Evolutionary conservation across 2,888 invertebrate species (phyloP), one percentile per base, ranked within the genome.

Genomic region (Notodonta ziczac): DNA sequence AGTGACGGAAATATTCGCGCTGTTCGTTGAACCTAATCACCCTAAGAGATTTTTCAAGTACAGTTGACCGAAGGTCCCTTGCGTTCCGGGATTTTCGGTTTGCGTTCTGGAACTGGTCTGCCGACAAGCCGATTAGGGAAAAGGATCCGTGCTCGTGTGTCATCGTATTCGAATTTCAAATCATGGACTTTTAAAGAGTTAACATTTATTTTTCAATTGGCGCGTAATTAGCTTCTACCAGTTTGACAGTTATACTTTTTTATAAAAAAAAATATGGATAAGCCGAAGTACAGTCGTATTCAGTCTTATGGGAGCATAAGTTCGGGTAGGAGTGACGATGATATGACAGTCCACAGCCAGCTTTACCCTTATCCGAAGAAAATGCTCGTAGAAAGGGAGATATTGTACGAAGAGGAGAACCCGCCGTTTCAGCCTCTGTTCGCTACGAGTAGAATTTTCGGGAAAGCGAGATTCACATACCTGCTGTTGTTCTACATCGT

Each of bases 401-500:
- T 90, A n/a, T 65, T 93, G 67, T 93, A 93, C 59, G 92, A 93
- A 64, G 91, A 93, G 59, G 86, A 93, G 69, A 73, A 93, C 67
- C 91, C 92, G 0, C 92, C 93, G 0, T 93, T 93, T 67, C 86
- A 90, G 67, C 92, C 93, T 0, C 72, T 93, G 2, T 83, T 93
- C 14, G 91, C 85, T 0, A 92, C 93, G 2, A 82, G 81, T 2
- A 87, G 85, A 66, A 77, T 95, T 58, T 91, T 95, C 65, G 95
- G 95, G 1, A 86, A 94, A 60, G 88, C 94, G 53, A 90, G 94
- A 69, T 94, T 94, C 69, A 92, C 94, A 0, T 93, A 90, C 59
- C 85, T 95, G 44, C 87, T 96, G 66, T 66, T 88, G 9, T 78
- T 94, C 32, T 96, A 94, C 77, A 77, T 95, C 5, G 58, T 95